A percentile compares a stretch with the other conserved stretches of the same genome.
phyloP scores from a whole-genome alignment of 2,113 vertebrate genomes.

The Corvus cornix region DNA sequence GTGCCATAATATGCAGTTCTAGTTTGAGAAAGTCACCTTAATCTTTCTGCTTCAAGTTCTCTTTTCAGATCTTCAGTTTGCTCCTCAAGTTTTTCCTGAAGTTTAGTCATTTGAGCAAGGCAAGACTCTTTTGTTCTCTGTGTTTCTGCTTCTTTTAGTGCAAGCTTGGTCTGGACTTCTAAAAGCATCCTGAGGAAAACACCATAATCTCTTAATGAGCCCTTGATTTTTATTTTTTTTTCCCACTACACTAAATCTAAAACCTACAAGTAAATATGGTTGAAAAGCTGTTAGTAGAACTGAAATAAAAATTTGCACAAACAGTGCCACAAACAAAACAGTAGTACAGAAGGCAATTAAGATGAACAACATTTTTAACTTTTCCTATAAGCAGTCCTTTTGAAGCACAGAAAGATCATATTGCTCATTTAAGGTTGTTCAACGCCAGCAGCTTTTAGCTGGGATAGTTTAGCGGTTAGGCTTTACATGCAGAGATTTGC shows the following conservation, averaged over 20 bases:
- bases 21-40: slow-evolving; percentile 67
- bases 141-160: slow-evolving; percentile 78
- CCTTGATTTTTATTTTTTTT: not conserved
- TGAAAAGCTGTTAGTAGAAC: not conserved
- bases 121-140: slow-evolving; percentile 63
- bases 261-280: not conserved
- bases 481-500: not conserved
- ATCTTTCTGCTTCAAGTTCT: slow-evolving; percentile 64
- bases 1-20: not conserved
- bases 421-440: not conserved
- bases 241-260: not conserved
- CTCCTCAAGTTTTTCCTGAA: slow-evolving; percentile 76
- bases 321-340: not conserved
- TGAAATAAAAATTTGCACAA: not conserved
- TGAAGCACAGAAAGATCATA: not conserved
- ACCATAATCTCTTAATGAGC: not conserved
- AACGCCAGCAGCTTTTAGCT: not conserved
- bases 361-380: not conserved
- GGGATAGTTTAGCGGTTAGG: not conserved
- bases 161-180: slow-evolving; percentile 78
- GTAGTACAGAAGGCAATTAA: not conserved
- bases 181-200: slow-evolving; percentile 76
- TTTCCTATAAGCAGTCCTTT: not conserved
- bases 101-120: slow-evolving; percentile 52
- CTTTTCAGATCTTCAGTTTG: slow-evolving; percentile 71